These are phyloP conservation scores for Dryobota labecula DNA, from an alignment of 2,888 invertebrate genomes.

Conservation along the genomic window DNA sequence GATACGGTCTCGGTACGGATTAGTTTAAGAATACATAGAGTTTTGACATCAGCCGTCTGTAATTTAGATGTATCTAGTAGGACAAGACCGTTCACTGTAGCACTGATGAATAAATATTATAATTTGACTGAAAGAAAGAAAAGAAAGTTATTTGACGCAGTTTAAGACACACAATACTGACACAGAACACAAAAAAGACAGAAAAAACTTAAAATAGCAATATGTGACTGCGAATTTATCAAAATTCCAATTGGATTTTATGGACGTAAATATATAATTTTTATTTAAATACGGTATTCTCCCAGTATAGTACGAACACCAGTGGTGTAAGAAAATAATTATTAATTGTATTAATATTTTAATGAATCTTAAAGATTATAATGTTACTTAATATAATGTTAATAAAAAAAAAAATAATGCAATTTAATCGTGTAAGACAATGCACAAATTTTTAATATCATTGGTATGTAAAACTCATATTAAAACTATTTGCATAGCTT, in stretches of 20 bases:
- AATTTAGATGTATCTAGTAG: constrained; percentile 21
- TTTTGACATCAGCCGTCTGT: constrained; percentile 31
- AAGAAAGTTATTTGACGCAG: too few species aligned
- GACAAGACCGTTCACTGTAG: constrained; percentile 44
- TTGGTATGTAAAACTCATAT: constrained; percentile 53
- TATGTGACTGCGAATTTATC: constrained; percentile 2
- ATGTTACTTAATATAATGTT: constrained; percentile 68
- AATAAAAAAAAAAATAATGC: constrained; percentile 69
- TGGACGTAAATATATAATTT: constrained; percentile 38
- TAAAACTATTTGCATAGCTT: constrained; percentile 63
- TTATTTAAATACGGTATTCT: constrained; percentile 28
- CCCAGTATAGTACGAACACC: constrained; percentile 40
- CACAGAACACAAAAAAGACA: too few species aligned
- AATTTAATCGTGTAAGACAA: constrained; percentile 69
- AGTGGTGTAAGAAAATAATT: constrained; percentile 54
- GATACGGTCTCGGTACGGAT: constrained; percentile 38
- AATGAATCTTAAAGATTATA: constrained; percentile 70
- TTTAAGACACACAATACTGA: too few species aligned
- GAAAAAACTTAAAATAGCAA: too few species aligned
- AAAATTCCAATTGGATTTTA: constrained; percentile 32
- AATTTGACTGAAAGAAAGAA: too few species aligned
- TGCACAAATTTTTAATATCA: constrained; percentile 75
- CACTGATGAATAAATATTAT: constrained; percentile 45
- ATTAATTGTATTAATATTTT: constrained; percentile 64
- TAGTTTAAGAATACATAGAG: constrained; percentile 24